Evolutionary conservation across 2,888 invertebrate species (phyloP).

Genomic region (Melanostoma mellinum): DNA sequence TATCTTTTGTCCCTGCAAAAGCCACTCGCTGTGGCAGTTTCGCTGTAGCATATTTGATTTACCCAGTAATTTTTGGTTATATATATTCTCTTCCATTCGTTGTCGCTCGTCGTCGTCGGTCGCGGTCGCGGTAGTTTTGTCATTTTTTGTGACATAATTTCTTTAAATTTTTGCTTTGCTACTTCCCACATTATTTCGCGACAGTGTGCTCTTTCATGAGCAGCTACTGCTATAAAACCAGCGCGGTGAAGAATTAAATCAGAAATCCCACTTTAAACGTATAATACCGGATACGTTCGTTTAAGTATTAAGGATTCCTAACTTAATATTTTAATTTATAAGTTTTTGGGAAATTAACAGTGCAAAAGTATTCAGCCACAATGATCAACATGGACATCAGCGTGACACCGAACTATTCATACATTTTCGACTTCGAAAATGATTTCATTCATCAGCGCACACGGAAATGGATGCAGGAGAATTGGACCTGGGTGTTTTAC

Average conservation of each 20-base stretch:
- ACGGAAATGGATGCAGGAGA: conserved; percentile 96
- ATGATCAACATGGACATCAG: conserved; percentile 83
- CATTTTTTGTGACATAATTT: conserved; percentile 65
- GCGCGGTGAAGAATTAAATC: conserved; percentile 26
- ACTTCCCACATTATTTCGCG: conserved; percentile 51
- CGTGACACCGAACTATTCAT: conserved; percentile 93
- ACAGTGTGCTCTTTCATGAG: conserved; percentile 36
- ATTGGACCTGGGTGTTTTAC: conserved; percentile 97
- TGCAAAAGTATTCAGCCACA: conserved; percentile 30
- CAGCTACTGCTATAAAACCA: background rate
- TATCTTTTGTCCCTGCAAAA: conserved; percentile 29
- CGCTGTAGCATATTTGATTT: conserved; percentile 18
- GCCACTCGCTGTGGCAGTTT: conserved; percentile 34
- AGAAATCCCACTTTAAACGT: conserved; percentile 15
- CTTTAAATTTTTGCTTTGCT: conserved; percentile 43
- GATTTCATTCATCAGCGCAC: conserved; percentile 95
- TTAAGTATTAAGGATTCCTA: conserved; percentile 46
- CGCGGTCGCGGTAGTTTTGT: background rate
- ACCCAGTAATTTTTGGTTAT: conserved; percentile 46
- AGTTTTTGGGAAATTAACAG: conserved; percentile 21
- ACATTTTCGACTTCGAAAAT: conserved; percentile 97
- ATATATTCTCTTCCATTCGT: conserved; percentile 25
- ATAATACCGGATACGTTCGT: conserved; percentile 63
- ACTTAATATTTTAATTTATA: conserved; percentile 14
- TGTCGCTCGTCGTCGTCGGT: background rate